Base-by-base conservation (phyloP, 2,888 invertebrate species). In the Machimus rusticus region DNA sequence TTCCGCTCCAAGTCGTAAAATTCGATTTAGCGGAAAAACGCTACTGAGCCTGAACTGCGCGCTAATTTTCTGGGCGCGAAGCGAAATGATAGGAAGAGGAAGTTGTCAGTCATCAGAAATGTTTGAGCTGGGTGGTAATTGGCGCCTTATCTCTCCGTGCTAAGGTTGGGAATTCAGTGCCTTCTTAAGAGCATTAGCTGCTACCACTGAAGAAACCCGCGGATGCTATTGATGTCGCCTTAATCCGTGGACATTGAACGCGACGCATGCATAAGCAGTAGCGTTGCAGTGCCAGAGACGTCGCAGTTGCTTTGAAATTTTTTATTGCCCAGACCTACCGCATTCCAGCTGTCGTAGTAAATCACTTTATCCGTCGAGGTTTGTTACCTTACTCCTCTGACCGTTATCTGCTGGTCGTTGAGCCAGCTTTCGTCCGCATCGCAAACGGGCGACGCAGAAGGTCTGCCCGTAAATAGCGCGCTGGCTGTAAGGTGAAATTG, bases 341-440 rank as follows among this genome's bases (percentile, higher is more conserved):
- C 82, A 82, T 82, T 82, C 82, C 82, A 57, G 66, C 82, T 57
- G 57, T 82, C 82, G 82, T 37, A 57, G 82, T 82, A 82, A 82
- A 82, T 82, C 82, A 81, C 81, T 81, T 55, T 81, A 82, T 82
- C 82, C 34, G 57, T 82, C 39, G 82, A 57, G 82, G 82, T 82
- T 66, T 66, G 82, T 82, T 57, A 82, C 82, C 66, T 82, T 82
- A 82, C 57, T 82, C 82, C 66, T 82, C 34, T 82, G 82, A 82
- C 82, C 82, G 82, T 82, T 82, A 82, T 82, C 82, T 82, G 8
- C 9, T 37, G 6, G 39, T 19, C 51, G 55, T 8, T n/a, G 37
- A 12, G n/a, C 9, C 39, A 31, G 57, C 66, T 37, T 57, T 51
- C 37, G 78, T 43, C 19, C 39, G 5, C 39, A 23, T n/a, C 39